Base-by-base conservation (phyloP, 2,797 vertebrate species). In the Pseudochirops corinnae region DNA sequence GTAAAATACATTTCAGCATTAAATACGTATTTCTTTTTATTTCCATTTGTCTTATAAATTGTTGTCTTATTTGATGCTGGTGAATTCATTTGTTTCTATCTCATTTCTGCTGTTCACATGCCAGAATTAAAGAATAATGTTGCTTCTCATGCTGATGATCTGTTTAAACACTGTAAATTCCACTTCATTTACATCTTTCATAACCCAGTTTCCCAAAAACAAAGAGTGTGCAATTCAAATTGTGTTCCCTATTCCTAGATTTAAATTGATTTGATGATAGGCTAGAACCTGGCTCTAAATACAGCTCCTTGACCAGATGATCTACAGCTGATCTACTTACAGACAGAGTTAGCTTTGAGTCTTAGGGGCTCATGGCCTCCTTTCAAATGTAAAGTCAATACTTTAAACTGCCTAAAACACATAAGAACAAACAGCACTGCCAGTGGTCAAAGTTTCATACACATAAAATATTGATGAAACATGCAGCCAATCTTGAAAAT, bases 141-240 rank as follows among this genome's bases (percentile, higher is more conserved):
- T 82, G 18, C n/a, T 82, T 82, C 39, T 46, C 21, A 82, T 46
- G 74, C 39, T 50, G 26, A 56, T 60, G 56, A 58, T 39, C 24
- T 90, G 39, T 46, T 62, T 67, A 94, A 82, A 9, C 91, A 91
- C 39, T 52, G 0, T 52, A 18, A 92, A 92, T 94, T 93, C 87
- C 33, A 2, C 18, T 95, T 57, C 91, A 55, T 95, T 95, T 91
- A 50, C 67, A 14, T 10, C 10, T 94, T 7, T 55, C 52, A 97
- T 74, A 87, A 55, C 10, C 6, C 28, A 21, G 1, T 94, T 94
- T 24, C 62, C 52, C 29, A 53, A 56, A 90, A 18, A 96, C 29
- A 93, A 58, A 94, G 29, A 56, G 74, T 50, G 52, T 9, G 33
- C 13, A 57, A 82, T 92, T 94, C 13, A 53, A 90, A 62, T 26